phyloP scores from a whole-genome alignment of 2,888 invertebrate species.

The Agonopterix heracliana region DNA sequence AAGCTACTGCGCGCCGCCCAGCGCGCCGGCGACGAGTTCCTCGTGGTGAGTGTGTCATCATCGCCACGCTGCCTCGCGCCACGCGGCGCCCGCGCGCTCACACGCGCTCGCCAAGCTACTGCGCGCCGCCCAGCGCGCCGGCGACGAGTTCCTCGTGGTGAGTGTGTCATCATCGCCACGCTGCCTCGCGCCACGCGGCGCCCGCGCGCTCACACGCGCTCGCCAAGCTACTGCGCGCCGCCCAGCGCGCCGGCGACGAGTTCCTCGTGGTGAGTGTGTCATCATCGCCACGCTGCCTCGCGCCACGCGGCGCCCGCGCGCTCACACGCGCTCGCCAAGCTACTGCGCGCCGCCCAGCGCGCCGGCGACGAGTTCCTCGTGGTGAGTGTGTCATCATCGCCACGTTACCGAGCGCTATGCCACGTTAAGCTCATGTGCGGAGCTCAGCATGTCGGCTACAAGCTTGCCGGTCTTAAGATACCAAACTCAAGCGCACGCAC shows the following conservation, averaged over 20 bases:
- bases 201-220: constrained; percentile 86
- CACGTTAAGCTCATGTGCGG: too few relatives aligned
- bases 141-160: constrained; percentile 84
- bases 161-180: constrained; percentile 16
- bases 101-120: constrained; percentile 87
- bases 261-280: constrained; percentile 79
- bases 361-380: constrained; percentile 82
- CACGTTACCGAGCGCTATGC: too few relatives aligned
- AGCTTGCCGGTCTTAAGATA: too few relatives aligned
- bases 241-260: constrained; percentile 78
- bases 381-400: constrained; percentile 66
- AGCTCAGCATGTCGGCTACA: too few relatives aligned
- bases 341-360: constrained; percentile 79
- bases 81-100: constrained; percentile 86
- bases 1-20: constrained; percentile 81
- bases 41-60: constrained; percentile 76
- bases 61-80: constrained; percentile 71
- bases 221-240: constrained; percentile 82
- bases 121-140: constrained; percentile 75
- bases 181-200: constrained; percentile 84
- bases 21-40: constrained; percentile 78
- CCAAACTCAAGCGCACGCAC: too few relatives aligned
- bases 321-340: constrained; percentile 85
- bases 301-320: too few relatives aligned
- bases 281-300: constrained; percentile 44